These are phyloP conservation scores for Leptoclinus maculatus DNA, from an alignment of 2,797 vertebrate species.

Conservation along the genomic window DNA sequence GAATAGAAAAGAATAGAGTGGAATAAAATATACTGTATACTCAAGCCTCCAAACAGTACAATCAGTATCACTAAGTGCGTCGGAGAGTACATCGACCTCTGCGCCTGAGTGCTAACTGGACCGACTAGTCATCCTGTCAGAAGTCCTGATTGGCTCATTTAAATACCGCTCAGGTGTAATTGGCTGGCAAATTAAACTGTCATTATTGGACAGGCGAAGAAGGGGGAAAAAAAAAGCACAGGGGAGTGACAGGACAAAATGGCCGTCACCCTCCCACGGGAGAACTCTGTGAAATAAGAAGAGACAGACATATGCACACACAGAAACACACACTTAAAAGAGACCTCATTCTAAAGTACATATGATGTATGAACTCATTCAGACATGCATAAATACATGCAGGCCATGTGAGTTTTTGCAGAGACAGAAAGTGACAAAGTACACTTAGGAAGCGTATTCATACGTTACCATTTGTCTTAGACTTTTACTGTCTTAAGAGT, in stretches of 20 bases:
- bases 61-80: constrained; percentile 47
- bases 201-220: constrained; percentile 85
- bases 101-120: constrained; percentile 70
- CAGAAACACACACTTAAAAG: constrained; percentile 28
- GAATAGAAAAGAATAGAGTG: neutral
- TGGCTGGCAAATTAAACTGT: constrained; percentile 91
- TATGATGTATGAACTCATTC: constrained; percentile 30
- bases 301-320: constrained; percentile 28
- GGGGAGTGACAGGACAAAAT: constrained; percentile 83
- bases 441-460: neutral
- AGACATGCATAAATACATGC: constrained; percentile 37
- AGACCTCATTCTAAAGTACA: constrained; percentile 41
- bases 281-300: constrained; percentile 63
- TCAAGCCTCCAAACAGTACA: constrained; percentile 21
- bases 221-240: constrained; percentile 57
- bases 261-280: constrained; percentile 70
- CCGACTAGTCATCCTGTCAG: constrained; percentile 87
- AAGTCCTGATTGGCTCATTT: constrained; percentile 86
- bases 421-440: neutral
- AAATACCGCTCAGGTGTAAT: constrained; percentile 92
- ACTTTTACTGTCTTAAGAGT: neutral
- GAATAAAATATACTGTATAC: neutral
- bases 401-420: neutral
- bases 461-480: accelerated
- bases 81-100: constrained; percentile 73